Evolutionary conservation across 1,140 invertebrate genomes (phyloP).

Genomic region (Drusus annulatus): DNA sequence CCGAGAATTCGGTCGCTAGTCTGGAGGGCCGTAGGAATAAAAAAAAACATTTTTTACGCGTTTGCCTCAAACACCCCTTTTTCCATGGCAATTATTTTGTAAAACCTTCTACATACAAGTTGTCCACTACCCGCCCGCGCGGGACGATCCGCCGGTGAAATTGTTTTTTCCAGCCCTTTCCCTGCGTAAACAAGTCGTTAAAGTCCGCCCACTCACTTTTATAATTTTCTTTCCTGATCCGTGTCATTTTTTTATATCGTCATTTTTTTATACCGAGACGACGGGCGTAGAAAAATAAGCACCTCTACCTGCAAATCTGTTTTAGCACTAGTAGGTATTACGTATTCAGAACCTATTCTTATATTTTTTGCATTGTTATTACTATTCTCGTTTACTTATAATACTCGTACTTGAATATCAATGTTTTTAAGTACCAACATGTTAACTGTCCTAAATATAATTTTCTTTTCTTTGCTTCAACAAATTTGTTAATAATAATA

Average conservation of each 20-base stretch:
- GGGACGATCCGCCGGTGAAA: background rate
- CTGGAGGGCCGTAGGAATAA: too few relatives aligned
- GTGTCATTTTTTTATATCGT: background rate
- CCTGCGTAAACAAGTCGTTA: conserved; percentile 6
- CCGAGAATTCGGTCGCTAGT: too few relatives aligned
- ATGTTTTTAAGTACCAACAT: too few relatives aligned
- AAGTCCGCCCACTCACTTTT: background rate
- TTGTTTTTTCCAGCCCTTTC: conserved; percentile 28
- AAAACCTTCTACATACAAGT: background rate
- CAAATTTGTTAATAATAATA: too few relatives aligned
- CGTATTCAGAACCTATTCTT: too few relatives aligned
- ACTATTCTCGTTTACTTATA: too few relatives aligned
- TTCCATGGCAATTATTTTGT: conserved; percentile 18
- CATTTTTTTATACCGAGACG: background rate
- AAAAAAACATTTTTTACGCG: background rate
- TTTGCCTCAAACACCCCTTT: background rate
- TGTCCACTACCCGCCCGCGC: background rate
- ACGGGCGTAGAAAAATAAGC: background rate
- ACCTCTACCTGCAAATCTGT: background rate
- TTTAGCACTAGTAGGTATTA: background rate
- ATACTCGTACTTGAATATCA: too few relatives aligned
- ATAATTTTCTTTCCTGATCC: too few relatives aligned
- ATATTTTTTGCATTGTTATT: too few relatives aligned
- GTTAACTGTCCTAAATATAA: too few relatives aligned
- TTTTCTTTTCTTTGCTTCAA: too few relatives aligned